phyloP scores from a whole-genome alignment of 2,888 invertebrate genomes.

The Micropterix aruncella region DNA sequence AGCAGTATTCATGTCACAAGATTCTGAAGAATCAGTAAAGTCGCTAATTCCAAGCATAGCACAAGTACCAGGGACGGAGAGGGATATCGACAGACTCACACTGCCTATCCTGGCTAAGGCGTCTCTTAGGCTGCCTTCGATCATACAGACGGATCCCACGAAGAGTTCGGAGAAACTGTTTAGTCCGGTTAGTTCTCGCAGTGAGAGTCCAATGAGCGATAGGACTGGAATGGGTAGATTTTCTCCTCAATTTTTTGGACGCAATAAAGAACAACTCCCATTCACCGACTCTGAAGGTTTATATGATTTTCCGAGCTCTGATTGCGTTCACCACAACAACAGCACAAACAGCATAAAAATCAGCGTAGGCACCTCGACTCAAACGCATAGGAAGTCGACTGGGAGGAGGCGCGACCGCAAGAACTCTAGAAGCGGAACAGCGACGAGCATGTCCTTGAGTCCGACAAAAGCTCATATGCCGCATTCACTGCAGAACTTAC shows the following conservation, averaged over 20 bases:
- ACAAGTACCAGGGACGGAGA: conserved; percentile 36
- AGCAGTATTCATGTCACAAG: conserved; percentile 29
- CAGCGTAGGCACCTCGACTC: conserved; percentile 21
- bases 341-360: conserved; percentile 22
- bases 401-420: conserved; percentile 49
- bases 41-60: conserved; percentile 27
- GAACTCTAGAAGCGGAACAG: conserved; percentile 28
- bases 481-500: conserved; percentile 39
- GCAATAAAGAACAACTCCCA: conserved; percentile 44
- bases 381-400: conserved; percentile 43
- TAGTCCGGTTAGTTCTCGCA: conserved; percentile 65
- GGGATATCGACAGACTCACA: conserved; percentile 25
- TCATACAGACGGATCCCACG: conserved; percentile 35
- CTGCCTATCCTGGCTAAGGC: conserved; percentile 20
- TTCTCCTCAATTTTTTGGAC: conserved; percentile 58
- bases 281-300: conserved; percentile 70
- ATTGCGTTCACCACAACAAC: conserved; percentile 40
- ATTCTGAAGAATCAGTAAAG: conserved; percentile 23
- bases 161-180: conserved; percentile 37
- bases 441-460: conserved; percentile 34
- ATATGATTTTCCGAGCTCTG: conserved; percentile 68
- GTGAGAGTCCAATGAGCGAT: conserved; percentile 67
- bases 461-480: conserved; percentile 39
- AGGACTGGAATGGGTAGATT: conserved; percentile 52
- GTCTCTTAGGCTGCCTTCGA: conserved; percentile 44